Evolutionary conservation across 2,797 vertebrate genomes (phyloP).

Genomic region (Pantherophis alleghaniensis): DNA sequence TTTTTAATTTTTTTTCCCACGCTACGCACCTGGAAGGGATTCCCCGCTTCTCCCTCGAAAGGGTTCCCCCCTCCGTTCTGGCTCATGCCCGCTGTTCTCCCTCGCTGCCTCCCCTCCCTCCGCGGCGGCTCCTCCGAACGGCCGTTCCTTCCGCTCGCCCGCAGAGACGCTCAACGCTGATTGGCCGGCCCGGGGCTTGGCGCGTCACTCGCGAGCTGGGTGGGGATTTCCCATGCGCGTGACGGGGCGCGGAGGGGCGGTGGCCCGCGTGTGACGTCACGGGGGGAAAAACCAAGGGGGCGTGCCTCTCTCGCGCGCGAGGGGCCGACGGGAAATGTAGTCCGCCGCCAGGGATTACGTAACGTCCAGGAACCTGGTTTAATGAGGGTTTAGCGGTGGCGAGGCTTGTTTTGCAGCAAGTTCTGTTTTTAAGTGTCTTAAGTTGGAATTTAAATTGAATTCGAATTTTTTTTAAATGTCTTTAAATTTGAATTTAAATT

Average conservation of each 20-base stretch:
- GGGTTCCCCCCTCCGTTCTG: slow-evolving; percentile 25
- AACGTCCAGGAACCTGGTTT: too few relatives aligned
- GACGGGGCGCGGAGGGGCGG: neutral
- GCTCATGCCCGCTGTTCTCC: slow-evolving; percentile 11
- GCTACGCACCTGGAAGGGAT: slow-evolving; percentile 55
- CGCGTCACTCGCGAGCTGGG: neutral
- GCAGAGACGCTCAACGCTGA: neutral
- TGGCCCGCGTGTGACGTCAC: too few relatives aligned
- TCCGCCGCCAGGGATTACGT: neutral
- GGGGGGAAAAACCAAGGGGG: too few relatives aligned
- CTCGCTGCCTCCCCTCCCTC: neutral
- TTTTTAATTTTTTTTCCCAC: too few relatives aligned
- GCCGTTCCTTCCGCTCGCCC: neutral
- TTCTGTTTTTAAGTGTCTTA: too few relatives aligned
- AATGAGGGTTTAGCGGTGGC: too few relatives aligned
- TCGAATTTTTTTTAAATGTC: too few relatives aligned
- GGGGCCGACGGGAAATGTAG: neutral
- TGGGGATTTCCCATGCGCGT: neutral
- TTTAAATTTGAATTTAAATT: too few relatives aligned
- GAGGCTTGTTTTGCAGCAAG: too few relatives aligned
- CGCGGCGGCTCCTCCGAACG: neutral
- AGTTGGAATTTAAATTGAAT: too few relatives aligned
- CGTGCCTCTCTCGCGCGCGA: too few relatives aligned
- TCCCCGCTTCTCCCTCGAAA: slow-evolving; percentile 48
- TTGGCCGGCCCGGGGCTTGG: neutral